Percentiles rank a stretch among this genome's conserved stretches.
Conservation (phyloP, 2,113 vertebrate genomes). For the Xiphias gladius region DNA sequence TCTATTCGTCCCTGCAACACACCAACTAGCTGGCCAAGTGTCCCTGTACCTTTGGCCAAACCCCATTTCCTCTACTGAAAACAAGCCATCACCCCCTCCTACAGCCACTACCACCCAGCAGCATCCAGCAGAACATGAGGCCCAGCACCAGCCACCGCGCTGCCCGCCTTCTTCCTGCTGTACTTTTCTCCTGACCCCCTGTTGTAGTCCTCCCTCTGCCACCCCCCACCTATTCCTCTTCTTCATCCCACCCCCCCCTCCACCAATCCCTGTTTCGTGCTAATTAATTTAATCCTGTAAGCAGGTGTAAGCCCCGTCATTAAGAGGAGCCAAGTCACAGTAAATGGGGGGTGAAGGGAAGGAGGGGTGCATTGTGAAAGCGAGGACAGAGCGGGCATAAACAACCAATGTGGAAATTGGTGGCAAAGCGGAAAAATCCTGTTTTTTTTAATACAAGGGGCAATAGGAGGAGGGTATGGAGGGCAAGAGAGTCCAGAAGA, state of each 20-base stretch:
- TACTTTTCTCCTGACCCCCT: constrained; percentile 70
- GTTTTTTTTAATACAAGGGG: constrained; percentile 52
- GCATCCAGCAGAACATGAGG: constrained; percentile 67
- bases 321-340: constrained; percentile 82
- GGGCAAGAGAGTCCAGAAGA: constrained; percentile 53
- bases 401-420: constrained; percentile 74
- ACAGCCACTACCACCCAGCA: constrained; percentile 43
- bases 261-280: constrained; percentile 82
- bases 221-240: constrained; percentile 68
- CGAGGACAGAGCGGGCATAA: constrained; percentile 67
- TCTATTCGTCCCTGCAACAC: constrained; percentile 52
- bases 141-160: constrained; percentile 58
- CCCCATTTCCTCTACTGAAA: constrained; percentile 65
- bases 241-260: constrained; percentile 48
- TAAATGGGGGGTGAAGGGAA: constrained; percentile 73
- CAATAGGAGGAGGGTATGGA: constrained; percentile 17
- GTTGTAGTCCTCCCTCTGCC: constrained; percentile 69
- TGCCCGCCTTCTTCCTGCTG: constrained; percentile 72
- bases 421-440: constrained; percentile 80
- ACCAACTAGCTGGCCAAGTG: constrained; percentile 35
- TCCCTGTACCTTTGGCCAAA: constrained; percentile 49
- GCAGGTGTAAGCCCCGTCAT: constrained; percentile 88
- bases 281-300: constrained; percentile 92
- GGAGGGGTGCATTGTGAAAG: constrained; percentile 78
- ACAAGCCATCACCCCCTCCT: constrained; percentile 50